phyloP scores from a whole-genome alignment of 2,888 invertebrate species.

The Patella pellucida region DNA sequence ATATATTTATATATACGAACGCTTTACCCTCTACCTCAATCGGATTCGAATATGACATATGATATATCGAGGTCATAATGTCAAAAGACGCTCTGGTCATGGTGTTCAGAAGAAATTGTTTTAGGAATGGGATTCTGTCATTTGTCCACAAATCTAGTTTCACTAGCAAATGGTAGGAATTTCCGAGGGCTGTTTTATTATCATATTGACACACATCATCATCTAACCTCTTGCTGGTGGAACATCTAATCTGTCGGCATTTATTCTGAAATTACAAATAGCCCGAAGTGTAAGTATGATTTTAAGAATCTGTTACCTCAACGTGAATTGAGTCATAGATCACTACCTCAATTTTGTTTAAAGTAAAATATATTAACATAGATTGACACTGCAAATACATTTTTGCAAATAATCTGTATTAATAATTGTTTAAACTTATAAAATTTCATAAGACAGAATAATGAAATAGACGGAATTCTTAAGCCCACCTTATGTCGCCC shows the following conservation, averaged over 20 bases:
- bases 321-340: too few relatives aligned
- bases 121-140: background rate
- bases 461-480: too few relatives aligned
- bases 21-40: background rate
- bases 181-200: background rate
- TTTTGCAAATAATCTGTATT: too few relatives aligned
- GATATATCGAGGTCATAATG: background rate
- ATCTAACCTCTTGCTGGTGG: background rate
- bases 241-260: background rate
- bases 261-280: background rate
- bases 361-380: too few relatives aligned
- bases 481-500: too few relatives aligned
- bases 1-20: background rate
- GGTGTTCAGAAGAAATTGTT: background rate
- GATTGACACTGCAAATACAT: too few relatives aligned
- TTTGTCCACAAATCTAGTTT: background rate
- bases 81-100: background rate
- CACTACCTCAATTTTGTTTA: too few relatives aligned
- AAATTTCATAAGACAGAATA: too few relatives aligned
- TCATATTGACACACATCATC: background rate
- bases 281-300: too few relatives aligned
- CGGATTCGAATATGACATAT: background rate
- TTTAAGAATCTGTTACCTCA: too few relatives aligned
- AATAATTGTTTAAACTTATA: too few relatives aligned
- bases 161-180: background rate